These are phyloP conservation scores for Tipula lateralis DNA, from an alignment of 2,888 invertebrate genomes.

Conservation along the genomic window DNA sequence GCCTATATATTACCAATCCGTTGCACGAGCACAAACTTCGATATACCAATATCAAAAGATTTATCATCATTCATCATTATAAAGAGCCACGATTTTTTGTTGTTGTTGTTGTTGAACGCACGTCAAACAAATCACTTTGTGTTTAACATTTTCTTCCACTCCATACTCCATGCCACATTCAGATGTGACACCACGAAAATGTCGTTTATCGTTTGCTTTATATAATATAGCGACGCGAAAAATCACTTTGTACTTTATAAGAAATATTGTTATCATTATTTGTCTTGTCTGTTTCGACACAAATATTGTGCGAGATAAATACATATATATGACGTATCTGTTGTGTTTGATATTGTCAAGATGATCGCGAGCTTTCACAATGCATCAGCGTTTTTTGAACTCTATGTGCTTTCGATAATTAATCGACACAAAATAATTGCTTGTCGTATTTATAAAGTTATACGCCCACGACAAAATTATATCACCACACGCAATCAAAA, in stretches of 20 bases:
- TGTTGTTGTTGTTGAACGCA: background rate
- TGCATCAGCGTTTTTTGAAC: background rate
- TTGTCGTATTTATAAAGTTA: background rate
- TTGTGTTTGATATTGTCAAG: background rate
- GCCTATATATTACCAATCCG: background rate
- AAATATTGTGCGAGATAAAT: background rate
- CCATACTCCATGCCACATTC: background rate
- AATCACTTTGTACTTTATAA: background rate
- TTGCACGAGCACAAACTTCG: background rate
- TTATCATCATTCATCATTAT: background rate
- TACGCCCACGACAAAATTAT: background rate
- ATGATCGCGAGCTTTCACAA: background rate
- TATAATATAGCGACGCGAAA: background rate
- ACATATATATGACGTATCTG: no score
- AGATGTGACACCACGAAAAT: background rate
- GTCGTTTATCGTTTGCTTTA: background rate
- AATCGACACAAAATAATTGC: background rate
- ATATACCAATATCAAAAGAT: background rate
- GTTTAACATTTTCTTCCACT: background rate
- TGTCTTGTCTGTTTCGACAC: background rate
- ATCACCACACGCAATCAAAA: background rate
- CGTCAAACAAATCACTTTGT: background rate
- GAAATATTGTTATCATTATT: background rate
- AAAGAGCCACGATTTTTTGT: background rate
- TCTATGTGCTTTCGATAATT: background rate